phyloP scores from a whole-genome alignment of 1,140 invertebrate genomes.

The Drusus annulatus region DNA sequence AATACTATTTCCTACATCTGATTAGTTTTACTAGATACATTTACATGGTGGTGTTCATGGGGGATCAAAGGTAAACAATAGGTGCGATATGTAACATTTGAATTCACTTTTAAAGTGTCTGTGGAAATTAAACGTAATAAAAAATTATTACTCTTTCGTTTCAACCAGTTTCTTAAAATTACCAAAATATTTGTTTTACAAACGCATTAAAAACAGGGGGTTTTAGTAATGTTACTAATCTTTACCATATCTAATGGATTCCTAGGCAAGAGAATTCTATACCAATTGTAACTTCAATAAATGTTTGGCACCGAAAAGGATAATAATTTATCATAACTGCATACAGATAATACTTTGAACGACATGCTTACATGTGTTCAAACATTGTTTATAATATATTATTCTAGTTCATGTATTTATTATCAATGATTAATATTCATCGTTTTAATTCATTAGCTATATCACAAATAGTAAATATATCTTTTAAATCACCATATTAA shows the following conservation, averaged over 20 bases:
- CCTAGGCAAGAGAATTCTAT: not conserved
- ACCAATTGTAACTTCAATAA: slow-evolving; percentile 4
- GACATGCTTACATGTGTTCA: not conserved
- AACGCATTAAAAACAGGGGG: no score
- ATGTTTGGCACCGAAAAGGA: slow-evolving; percentile 19
- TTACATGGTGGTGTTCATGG: slow-evolving; percentile 27
- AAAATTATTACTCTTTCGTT: slow-evolving; percentile 15
- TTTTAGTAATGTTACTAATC: not conserved
- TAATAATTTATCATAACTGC: not conserved
- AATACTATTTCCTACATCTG: slow-evolving; percentile 2
- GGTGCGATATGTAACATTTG: slow-evolving; percentile 38
- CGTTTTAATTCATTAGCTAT: not conserved
- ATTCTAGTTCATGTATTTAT: slow-evolving; percentile 15
- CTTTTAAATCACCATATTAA: no score
- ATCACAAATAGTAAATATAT: not conserved
- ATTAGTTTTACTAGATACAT: slow-evolving; percentile 20
- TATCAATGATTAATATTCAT: slow-evolving; percentile 13
- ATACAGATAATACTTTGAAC: not conserved
- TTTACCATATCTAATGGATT: not conserved
- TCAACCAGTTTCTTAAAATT: not conserved
- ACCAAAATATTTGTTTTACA: not conserved
- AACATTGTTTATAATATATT: slow-evolving; percentile 2
- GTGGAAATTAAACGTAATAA: slow-evolving; percentile 4
- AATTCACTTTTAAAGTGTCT: slow-evolving; percentile 28
- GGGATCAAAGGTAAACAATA: slow-evolving; percentile 3